phyloP scores from a whole-genome alignment of 2,888 invertebrate species.

The Eulithis testata region DNA sequence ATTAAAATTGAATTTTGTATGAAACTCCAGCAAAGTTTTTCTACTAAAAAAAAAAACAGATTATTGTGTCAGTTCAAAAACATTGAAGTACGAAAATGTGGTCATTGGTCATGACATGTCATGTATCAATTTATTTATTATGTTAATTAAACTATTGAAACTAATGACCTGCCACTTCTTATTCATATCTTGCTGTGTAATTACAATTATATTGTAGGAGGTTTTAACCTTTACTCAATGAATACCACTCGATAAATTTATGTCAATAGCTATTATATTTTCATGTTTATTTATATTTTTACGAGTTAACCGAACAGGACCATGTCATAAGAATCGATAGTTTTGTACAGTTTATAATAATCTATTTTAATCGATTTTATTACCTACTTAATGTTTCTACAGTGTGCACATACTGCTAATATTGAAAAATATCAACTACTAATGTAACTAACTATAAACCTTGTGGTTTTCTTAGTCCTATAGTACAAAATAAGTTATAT shows the following conservation, averaged over 20 bases:
- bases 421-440: too few species aligned
- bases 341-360: constrained; percentile 3
- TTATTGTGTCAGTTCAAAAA: background rate
- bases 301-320: constrained; percentile 22
- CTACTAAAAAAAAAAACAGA: too few species aligned
- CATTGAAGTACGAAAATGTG: background rate
- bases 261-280: constrained; percentile 40
- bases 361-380: background rate
- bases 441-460: too few species aligned
- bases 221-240: constrained; percentile 46
- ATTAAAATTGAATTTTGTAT: too few species aligned
- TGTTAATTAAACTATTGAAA: constrained; percentile 19
- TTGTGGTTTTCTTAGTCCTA: too few species aligned
- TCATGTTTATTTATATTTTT: constrained; percentile 36
- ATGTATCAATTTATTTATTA: constrained; percentile 11
- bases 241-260: constrained; percentile 33
- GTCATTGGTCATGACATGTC: too few species aligned
- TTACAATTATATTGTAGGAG: constrained; percentile 38
- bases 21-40: too few species aligned
- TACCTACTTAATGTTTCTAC: background rate
- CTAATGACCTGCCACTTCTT: constrained; percentile 23
- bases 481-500: too few species aligned
- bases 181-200: constrained; percentile 26
- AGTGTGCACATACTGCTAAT: too few species aligned
- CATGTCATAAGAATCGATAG: constrained; percentile 27